Evolutionary conservation across 2,113 vertebrate genomes (phyloP).

Genomic region (Cinclus cinclus): DNA sequence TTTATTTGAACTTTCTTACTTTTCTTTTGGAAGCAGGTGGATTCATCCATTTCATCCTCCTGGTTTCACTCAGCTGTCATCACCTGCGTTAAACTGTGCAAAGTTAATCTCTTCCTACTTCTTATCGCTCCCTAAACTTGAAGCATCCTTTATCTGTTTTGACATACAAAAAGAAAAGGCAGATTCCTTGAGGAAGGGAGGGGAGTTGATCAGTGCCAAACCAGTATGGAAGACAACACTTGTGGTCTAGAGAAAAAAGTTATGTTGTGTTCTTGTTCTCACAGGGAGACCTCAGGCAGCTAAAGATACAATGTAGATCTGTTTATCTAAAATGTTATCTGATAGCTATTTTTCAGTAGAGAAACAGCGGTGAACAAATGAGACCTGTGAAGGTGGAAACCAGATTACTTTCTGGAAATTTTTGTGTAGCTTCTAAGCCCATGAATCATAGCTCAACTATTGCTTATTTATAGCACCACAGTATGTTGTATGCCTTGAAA

Average conservation of each 20-base stretch:
- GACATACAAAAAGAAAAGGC: neutral
- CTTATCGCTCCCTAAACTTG: neutral
- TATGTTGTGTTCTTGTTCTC: neutral
- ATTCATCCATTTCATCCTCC: neutral
- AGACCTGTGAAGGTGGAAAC: neutral
- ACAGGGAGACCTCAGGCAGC: neutral
- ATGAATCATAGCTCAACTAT: neutral
- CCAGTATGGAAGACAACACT: neutral
- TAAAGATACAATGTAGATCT: neutral
- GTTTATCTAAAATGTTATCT: neutral
- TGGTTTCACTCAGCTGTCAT: neutral
- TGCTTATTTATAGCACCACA: neutral
- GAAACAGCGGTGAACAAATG: neutral
- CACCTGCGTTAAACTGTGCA: neutral
- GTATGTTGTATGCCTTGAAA: neutral
- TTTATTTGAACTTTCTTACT: neutral
- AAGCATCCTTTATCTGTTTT: neutral
- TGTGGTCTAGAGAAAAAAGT: neutral
- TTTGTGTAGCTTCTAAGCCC: neutral
- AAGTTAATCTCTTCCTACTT: neutral
- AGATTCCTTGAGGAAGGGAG: neutral
- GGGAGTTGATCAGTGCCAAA: neutral
- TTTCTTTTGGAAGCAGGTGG: neutral
- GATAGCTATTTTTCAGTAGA: neutral
- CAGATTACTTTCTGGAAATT: neutral